Percentiles rank a stretch among this genome's conserved stretches.
Evolutionary conservation across 2,797 vertebrate genomes (phyloP).

Genomic region (Sphenodon punctatus): DNA sequence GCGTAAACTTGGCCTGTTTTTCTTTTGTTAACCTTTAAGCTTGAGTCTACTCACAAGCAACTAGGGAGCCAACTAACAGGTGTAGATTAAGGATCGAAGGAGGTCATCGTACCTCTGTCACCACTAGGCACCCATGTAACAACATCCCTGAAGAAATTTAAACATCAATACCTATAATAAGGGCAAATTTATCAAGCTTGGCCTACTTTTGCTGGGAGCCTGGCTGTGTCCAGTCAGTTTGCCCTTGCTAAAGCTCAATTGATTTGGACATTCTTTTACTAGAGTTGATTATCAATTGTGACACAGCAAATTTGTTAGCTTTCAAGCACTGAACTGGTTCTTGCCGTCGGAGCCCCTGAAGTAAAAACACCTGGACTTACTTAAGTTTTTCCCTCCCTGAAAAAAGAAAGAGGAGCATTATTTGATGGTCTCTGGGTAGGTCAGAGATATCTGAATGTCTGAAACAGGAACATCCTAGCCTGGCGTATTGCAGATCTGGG

Average conservation of each 20-base stretch:
- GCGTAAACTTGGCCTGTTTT: conserved; percentile 92
- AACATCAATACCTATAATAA: conserved; percentile 93
- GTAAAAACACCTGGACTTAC: conserved; percentile 72
- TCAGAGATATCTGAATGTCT: too few relatives aligned
- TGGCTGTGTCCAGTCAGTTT: conserved; percentile 76
- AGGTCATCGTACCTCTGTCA: conserved; percentile 91
- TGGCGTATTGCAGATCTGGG: conserved; percentile 35
- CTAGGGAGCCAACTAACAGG: conserved; percentile 97
- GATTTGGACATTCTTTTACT: conserved; percentile 88
- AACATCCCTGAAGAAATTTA: conserved; percentile 91
- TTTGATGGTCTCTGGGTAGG: too few relatives aligned
- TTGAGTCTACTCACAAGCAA: conserved; percentile 94
- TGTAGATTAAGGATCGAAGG: conserved; percentile 98
- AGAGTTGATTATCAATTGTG: conserved; percentile 87
- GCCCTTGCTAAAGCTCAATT: conserved; percentile 85
- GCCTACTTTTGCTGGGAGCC: conserved; percentile 78
- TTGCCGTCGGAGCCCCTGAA: conserved; percentile 64
- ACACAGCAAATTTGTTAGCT: conserved; percentile 88
- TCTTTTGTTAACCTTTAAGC: conserved; percentile 99
- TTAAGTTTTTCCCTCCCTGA: conserved; percentile 41
- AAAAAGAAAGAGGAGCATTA: background rate
- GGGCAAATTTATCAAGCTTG: conserved; percentile 89
- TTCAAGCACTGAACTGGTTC: conserved; percentile 71
- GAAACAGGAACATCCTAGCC: conserved; percentile 52
- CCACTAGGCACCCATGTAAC: conserved; percentile 87